Evolutionary conservation across 1,140 invertebrate genomes (phyloP).

Genomic region (Mamestra configurata): DNA sequence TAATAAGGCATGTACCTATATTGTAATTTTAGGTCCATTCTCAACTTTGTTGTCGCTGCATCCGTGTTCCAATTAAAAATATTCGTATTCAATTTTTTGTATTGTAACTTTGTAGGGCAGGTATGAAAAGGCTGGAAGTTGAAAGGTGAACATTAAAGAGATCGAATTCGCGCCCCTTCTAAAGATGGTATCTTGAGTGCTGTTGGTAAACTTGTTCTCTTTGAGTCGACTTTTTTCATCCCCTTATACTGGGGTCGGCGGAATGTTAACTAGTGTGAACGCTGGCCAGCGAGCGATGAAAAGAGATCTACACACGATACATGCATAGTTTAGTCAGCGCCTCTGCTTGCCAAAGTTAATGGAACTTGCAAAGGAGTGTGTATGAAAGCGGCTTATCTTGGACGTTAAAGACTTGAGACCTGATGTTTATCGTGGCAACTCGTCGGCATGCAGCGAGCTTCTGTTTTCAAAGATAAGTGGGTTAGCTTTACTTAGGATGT

Average conservation of each 20-base stretch:
- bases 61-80: slow-evolving; percentile 43
- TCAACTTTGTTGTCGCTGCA: slow-evolving; percentile 36
- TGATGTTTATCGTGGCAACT: slow-evolving; percentile 51
- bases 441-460: slow-evolving; percentile 12
- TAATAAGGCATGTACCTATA: slow-evolving; percentile 60
- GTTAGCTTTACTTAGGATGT: slow-evolving; percentile 37
- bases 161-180: slow-evolving; percentile 69
- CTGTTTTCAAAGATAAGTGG: slow-evolving; percentile 42
- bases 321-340: slow-evolving; percentile 78
- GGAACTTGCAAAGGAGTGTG: slow-evolving; percentile 69
- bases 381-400: slow-evolving; percentile 75
- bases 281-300: slow-evolving; percentile 71
- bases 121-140: slow-evolving; percentile 35
- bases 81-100: slow-evolving; percentile 45
- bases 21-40: slow-evolving; percentile 63
- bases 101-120: slow-evolving; percentile 20
- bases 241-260: slow-evolving; percentile 62
- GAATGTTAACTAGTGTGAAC: slow-evolving; percentile 69
- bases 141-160: slow-evolving; percentile 60
- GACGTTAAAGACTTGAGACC: slow-evolving; percentile 50
- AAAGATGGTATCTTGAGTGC: slow-evolving; percentile 67
- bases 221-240: slow-evolving; percentile 68
- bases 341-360: slow-evolving; percentile 83
- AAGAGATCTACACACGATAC: slow-evolving; percentile 85
- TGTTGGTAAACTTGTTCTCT: slow-evolving; percentile 62